Evolutionary conservation across 2,113 vertebrate species (phyloP).

Genomic region (Mormoops blainvillei): DNA sequence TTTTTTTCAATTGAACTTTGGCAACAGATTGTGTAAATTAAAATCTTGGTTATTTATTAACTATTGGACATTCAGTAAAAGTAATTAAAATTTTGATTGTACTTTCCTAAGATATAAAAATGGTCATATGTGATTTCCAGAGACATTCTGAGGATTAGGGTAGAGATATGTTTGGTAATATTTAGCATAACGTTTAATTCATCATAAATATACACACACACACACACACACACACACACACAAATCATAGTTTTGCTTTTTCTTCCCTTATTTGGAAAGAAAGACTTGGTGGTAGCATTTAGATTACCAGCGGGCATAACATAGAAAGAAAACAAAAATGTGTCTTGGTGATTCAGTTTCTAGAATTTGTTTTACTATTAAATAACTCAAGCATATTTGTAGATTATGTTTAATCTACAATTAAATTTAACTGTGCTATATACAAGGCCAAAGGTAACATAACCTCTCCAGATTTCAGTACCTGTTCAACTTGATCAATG

Average conservation of each 20-base stretch:
- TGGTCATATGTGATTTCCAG: not conserved
- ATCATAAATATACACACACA: not conserved
- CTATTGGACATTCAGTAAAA: not conserved
- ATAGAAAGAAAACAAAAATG: not conserved
- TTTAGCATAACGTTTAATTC: not conserved
- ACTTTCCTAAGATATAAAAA: not conserved
- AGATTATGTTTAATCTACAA: not conserved
- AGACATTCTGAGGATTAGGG: not conserved
- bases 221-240: not conserved
- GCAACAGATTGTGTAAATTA: not conserved
- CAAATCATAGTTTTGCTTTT: not conserved
- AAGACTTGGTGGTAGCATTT: not conserved
- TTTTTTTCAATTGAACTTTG: not conserved
- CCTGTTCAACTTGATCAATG: not conserved
- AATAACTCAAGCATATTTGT: not conserved
- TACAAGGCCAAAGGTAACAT: not conserved
- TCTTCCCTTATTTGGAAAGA: not conserved
- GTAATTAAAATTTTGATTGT: not conserved
- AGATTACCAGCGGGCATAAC: not conserved
- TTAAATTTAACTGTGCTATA: not conserved
- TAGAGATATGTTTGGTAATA: not conserved
- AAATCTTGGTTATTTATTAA: not conserved
- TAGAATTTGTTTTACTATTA: not conserved
- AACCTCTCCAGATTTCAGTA: not conserved
- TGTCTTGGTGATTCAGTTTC: not conserved